phyloP scores from a whole-genome alignment of 2,797 vertebrate species.

The Heliangelus exortis region DNA sequence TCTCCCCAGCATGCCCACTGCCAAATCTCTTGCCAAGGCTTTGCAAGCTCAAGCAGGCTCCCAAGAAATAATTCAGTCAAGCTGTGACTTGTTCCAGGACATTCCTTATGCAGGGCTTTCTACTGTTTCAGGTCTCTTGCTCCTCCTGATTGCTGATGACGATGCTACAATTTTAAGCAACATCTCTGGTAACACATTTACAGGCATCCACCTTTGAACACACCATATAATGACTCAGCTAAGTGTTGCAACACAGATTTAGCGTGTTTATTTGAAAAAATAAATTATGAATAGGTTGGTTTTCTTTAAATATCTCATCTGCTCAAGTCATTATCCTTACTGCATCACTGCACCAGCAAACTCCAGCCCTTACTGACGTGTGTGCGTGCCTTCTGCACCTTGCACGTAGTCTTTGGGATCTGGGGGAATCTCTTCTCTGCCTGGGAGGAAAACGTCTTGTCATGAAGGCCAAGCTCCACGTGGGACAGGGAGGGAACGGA shows the following conservation, averaged over 20 bases:
- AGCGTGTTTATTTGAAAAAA: background rate
- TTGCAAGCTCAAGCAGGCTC: background rate
- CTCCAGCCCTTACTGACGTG: background rate
- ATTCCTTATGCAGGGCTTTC: background rate
- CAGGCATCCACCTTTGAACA: background rate
- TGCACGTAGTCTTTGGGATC: background rate
- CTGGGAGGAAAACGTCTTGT: background rate
- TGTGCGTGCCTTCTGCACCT: background rate
- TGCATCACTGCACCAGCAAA: background rate
- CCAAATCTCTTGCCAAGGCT: background rate
- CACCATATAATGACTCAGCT: background rate
- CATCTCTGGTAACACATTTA: background rate
- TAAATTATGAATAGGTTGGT: background rate
- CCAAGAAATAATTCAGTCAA: background rate
- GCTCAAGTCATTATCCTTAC: background rate
- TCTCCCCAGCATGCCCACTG: background rate
- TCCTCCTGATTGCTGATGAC: background rate
- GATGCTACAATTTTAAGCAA: background rate
- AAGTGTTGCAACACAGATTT: background rate
- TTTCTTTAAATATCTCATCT: slow-evolving; percentile 6
- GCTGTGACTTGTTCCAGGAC: background rate
- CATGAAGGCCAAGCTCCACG: background rate
- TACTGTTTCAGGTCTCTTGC: background rate
- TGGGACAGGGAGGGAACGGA: background rate
- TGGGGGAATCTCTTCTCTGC: background rate